Evolutionary conservation across 2,888 invertebrate species (phyloP).

Genomic region (Elysia crispata): DNA sequence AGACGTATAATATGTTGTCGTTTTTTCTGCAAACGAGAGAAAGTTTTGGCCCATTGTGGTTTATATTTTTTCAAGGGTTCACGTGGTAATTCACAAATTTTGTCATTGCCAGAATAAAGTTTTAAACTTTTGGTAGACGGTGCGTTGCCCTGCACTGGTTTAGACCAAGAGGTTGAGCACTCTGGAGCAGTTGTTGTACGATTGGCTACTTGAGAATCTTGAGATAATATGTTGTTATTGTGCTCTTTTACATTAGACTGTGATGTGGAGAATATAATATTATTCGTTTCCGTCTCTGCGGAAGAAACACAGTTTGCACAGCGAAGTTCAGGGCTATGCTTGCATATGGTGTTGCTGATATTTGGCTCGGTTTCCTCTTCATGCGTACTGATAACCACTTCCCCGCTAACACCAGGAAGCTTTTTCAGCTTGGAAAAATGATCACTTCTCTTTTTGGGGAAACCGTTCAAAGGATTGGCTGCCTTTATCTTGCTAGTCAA

Average conservation of each 20-base stretch:
- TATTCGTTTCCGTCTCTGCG: not conserved
- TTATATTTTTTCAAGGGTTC: not conserved
- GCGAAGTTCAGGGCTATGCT: conserved; percentile 4
- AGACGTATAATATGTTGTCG: not conserved
- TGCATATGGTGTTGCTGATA: not conserved
- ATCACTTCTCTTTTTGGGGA: not conserved
- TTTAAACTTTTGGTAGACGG: too few species aligned
- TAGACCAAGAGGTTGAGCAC: too few species aligned
- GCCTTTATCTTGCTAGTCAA: not conserved
- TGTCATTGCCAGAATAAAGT: not conserved
- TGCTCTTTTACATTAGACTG: too few species aligned
- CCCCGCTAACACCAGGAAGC: not conserved
- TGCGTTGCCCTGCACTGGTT: too few species aligned
- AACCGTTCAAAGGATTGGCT: not conserved
- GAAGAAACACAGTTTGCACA: conserved; percentile 7
- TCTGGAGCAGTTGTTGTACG: too few species aligned
- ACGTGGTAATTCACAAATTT: not conserved
- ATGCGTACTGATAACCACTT: not conserved
- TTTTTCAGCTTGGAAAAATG: not conserved
- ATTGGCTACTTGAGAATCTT: too few species aligned
- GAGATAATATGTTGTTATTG: too few species aligned
- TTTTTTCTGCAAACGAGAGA: not conserved
- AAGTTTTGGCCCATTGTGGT: conserved; percentile 5
- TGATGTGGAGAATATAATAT: too few species aligned
- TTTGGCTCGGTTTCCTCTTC: too few species aligned